phyloP scores from a whole-genome alignment of 2,888 invertebrate species.

The Rapana venosa region DNA sequence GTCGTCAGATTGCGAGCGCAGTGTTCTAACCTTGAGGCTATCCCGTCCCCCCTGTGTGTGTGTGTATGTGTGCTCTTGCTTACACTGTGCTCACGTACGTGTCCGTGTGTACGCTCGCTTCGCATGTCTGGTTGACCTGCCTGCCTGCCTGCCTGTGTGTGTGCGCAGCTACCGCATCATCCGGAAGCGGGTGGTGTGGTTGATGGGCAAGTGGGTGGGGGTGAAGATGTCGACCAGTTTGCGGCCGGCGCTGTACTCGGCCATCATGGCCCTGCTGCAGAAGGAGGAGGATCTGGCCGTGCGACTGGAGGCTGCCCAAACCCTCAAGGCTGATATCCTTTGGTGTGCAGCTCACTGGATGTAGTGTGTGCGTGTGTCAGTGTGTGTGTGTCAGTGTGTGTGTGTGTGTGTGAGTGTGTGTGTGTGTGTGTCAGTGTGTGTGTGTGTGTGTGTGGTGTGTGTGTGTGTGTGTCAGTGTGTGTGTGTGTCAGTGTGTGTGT shows the following conservation, averaged over 20 bases:
- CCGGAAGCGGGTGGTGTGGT: conserved; percentile 76
- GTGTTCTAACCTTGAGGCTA: too few species aligned
- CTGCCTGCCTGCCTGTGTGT: neutral
- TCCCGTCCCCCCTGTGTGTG: too few species aligned
- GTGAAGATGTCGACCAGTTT: conserved; percentile 89
- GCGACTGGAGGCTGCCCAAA: conserved; percentile 90
- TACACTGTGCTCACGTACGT: too few species aligned
- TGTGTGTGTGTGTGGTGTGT: neutral
- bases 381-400: neutral
- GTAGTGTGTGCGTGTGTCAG: neutral
- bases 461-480: neutral
- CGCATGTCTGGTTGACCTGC: too few species aligned
- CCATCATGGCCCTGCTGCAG: conserved; percentile 84
- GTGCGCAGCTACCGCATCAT: conserved; percentile 74
- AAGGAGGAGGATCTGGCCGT: conserved; percentile 92
- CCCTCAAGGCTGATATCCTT: conserved; percentile 85
- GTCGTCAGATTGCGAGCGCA: too few species aligned
- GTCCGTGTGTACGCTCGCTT: too few species aligned
- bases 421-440: neutral
- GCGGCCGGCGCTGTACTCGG: conserved; percentile 88
- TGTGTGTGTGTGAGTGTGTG: neutral
- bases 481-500: neutral
- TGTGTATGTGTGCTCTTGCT: neutral
- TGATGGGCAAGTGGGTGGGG: conserved; percentile 84
- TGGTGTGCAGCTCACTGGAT: conserved; percentile 1